Evolutionary conservation across 2,888 invertebrate species (phyloP).

Genomic region (Trichopria drosophilae): DNA sequence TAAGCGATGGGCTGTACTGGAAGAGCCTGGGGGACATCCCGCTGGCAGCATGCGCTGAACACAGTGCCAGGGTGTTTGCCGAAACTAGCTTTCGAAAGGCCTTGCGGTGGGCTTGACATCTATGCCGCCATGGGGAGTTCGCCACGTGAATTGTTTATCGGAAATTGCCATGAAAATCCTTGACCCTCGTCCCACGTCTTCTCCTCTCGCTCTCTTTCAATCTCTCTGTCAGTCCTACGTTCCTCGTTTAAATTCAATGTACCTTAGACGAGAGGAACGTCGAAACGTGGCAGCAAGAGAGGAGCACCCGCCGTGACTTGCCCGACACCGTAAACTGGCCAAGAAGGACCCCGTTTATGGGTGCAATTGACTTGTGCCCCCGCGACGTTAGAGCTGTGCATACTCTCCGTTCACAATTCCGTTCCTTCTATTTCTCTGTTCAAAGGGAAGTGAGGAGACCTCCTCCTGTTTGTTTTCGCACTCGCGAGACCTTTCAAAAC

Average conservation of each 20-base stretch:
- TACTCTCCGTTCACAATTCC: constrained; percentile 4
- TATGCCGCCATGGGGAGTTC: constrained; percentile 31
- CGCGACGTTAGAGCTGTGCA: constrained; percentile 2
- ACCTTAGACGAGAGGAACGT: no score
- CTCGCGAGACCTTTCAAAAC: no score
- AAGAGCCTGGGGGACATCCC: constrained; percentile 41
- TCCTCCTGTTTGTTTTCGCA: constrained; percentile 12
- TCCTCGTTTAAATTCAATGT: no score
- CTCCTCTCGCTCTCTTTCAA: constrained; percentile 2
- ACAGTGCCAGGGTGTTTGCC: constrained; percentile 31
- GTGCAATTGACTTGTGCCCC: constrained; percentile 25
- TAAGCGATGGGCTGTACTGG: constrained; percentile 2
- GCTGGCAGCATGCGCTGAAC: constrained; percentile 39
- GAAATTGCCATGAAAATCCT: constrained; percentile 38
- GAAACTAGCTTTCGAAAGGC: constrained; percentile 34
- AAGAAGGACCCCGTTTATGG: constrained; percentile 20
- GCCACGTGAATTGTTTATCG: constrained; percentile 37
- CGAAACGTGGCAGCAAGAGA: no score
- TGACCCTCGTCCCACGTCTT: constrained; percentile 27
- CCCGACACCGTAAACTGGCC: constrained; percentile 16
- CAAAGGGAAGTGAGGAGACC: constrained; percentile 6
- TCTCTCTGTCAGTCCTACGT: no score
- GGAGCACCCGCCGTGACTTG: no score
- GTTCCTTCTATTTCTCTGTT: constrained; percentile 1
- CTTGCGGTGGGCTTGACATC: constrained; percentile 29